These are phyloP conservation scores for Leptoteleia sp. DNA, from an alignment of 1,140 invertebrate species.

Conservation along the genomic window DNA sequence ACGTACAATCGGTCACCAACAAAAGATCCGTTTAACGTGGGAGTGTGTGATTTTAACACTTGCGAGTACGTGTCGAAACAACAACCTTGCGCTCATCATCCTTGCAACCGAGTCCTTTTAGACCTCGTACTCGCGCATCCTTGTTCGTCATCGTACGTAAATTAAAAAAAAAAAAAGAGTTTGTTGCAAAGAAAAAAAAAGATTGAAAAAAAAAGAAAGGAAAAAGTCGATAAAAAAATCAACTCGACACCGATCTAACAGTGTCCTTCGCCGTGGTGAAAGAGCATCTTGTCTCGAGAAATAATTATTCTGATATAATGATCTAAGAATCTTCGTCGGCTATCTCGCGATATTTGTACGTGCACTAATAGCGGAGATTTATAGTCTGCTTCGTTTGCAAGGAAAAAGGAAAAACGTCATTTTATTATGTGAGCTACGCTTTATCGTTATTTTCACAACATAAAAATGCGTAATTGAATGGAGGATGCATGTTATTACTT, in stretches of 20 bases:
- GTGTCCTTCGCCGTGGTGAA: constrained; percentile 55
- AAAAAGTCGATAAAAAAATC: constrained; percentile 50
- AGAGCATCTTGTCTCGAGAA: constrained; percentile 48
- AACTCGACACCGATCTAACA: constrained; percentile 44
- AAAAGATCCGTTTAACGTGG: constrained; percentile 42
- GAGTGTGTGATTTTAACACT: constrained; percentile 57
- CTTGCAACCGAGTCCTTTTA: constrained; percentile 56
- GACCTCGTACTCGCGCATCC: constrained; percentile 26
- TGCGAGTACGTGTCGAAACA: constrained; percentile 27
- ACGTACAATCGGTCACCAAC: constrained; percentile 48
- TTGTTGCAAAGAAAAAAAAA: too few species aligned
- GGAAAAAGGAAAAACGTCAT: constrained; percentile 55
- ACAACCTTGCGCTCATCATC: constrained; percentile 57
- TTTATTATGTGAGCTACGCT: constrained; percentile 55
- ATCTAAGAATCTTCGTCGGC: constrained; percentile 56
- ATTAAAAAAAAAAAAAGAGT: constrained; percentile 28
- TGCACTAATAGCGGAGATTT: constrained; percentile 60
- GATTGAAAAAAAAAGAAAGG: constrained; percentile 16
- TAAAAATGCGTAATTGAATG: constrained; percentile 64
- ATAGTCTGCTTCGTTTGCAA: constrained; percentile 47
- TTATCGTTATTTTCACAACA: constrained; percentile 50
- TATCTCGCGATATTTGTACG: constrained; percentile 57
- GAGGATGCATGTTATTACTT: constrained; percentile 65
- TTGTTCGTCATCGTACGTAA: constrained; percentile 22
- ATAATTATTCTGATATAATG: constrained; percentile 66